Evolutionary conservation across 2,797 vertebrate species (phyloP), one percentile per base, ranked within the genome.

Genomic region (Dermochelys coriacea): DNA sequence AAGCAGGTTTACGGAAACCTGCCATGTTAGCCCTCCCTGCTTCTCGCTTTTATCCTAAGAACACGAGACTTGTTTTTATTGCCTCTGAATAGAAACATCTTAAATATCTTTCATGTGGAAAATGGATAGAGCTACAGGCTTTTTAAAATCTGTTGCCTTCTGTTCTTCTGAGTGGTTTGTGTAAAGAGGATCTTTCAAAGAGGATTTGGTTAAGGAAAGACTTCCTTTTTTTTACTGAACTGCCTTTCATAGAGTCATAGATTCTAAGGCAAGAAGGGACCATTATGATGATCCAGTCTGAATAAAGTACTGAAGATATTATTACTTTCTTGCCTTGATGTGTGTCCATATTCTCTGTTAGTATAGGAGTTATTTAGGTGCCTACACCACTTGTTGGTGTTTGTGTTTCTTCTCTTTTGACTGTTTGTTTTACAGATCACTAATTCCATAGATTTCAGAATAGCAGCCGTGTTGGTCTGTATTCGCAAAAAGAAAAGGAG

Each of bases 381-480:
- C 31, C 71, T 92, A 74, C n/a, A 15, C 41, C 37, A 45, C 41
- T 27, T 45, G 23, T 45, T 74, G 71, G 25, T 74, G 25, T 75
- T 75, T 25, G 41, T 75, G 71, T 27, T 75, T 75, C 23, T 47
- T 75, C 45, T 29, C 71, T 75, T 29, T 75, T 29, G 45, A 75
- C 41, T 37, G 18, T 68, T 27, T 74, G 74, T 74, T 64, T 18
- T 59, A 1, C 82, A 10, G 83, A 31, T 29, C 87, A 1, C 37
- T 93, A 21, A 27, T 91, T 94, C 86, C 81, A 47, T 61, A 87
- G 68, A 50, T 16, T 81, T n/a, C n/a, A n/a, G n/a, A n/a, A n/a
- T n/a, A n/a, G n/a, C n/a, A n/a, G n/a, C n/a, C n/a, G n/a, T n/a
- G n/a, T n/a, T n/a, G n/a, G n/a, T n/a, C n/a, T n/a, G n/a, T n/a